These are phyloP conservation scores for Forficula auricularia DNA, from an alignment of 1,140 invertebrate genomes.

Conservation along the genomic window DNA sequence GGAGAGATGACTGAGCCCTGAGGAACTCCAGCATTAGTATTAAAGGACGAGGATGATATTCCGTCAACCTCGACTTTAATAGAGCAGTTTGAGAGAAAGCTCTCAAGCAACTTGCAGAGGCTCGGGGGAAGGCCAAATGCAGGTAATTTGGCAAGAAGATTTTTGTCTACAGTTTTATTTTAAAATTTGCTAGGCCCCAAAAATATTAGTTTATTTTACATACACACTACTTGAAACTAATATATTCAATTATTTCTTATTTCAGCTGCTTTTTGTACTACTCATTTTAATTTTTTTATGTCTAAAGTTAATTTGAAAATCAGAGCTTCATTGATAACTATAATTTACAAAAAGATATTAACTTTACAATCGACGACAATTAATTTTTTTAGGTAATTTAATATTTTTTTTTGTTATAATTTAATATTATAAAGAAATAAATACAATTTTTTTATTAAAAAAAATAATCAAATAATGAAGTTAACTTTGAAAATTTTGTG, in stretches of 20 bases:
- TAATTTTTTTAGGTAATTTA: constrained; percentile 22
- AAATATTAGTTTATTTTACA: no score
- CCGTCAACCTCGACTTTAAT: no score
- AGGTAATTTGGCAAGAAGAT: no score
- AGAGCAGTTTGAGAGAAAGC: no score
- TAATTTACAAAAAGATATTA: constrained; percentile 73
- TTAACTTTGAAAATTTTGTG: constrained; percentile 5
- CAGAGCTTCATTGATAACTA: constrained; percentile 60
- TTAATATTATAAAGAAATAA: constrained; percentile 13
- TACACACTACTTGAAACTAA: no score
- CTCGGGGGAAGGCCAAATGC: no score
- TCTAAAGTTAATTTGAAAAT: constrained; percentile 74
- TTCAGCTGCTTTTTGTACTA: constrained; percentile 53
- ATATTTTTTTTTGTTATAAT: constrained; percentile 2
- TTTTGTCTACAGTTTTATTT: no score
- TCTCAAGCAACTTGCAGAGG: no score
- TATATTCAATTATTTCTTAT: constrained; percentile 13
- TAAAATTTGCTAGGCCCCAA: no score
- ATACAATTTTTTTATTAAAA: constrained; percentile 19
- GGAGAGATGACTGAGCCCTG: no score
- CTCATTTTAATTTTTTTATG: constrained; percentile 82
- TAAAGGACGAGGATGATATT: no score
- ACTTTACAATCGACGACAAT: constrained; percentile 29
- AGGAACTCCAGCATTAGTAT: no score
- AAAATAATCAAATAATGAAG: background rate